Percentiles rank a stretch among this genome's conserved stretches.
Evolutionary conservation across 92 coral and sea anemone species (phyloP).

Genomic region (Ricordea florida): DNA sequence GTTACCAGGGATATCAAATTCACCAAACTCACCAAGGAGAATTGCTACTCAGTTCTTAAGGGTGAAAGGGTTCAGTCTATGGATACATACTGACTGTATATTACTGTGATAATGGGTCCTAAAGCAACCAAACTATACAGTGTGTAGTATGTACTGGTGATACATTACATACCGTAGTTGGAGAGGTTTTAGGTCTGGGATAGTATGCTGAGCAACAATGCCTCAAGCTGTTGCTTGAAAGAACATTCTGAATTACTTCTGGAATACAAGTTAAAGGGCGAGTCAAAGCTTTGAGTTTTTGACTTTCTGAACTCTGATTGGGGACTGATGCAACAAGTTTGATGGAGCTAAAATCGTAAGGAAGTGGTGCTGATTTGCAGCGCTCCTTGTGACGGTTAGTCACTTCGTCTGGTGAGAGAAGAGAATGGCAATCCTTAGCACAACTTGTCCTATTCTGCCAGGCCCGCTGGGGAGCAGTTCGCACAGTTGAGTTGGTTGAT

Average conservation of each 20-base stretch:
- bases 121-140: no score
- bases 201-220: constrained; percentile 89
- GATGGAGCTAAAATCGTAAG: constrained; percentile 75
- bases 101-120: no score
- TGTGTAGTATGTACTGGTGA: no score
- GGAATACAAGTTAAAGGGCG: constrained; percentile 90
- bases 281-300: constrained; percentile 74
- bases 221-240: constrained; percentile 77
- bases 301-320: constrained; percentile 66
- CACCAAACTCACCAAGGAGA: no score
- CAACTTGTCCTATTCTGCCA: constrained; percentile 83
- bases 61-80: no score
- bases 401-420: constrained; percentile 75
- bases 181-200: constrained; percentile 57
- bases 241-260: constrained; percentile 81
- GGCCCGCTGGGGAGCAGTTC: constrained; percentile 79
- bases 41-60: no score
- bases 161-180: constrained; percentile 76
- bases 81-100: no score
- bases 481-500: constrained; percentile 24
- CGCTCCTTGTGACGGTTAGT: constrained; percentile 55
- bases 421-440: constrained; percentile 63
- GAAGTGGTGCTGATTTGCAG: constrained; percentile 90
- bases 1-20: no score
- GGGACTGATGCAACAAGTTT: constrained; percentile 70